These are phyloP conservation scores for Pagetopsis macropterus DNA, from an alignment of 2,797 vertebrate genomes.

Conservation along the genomic window DNA sequence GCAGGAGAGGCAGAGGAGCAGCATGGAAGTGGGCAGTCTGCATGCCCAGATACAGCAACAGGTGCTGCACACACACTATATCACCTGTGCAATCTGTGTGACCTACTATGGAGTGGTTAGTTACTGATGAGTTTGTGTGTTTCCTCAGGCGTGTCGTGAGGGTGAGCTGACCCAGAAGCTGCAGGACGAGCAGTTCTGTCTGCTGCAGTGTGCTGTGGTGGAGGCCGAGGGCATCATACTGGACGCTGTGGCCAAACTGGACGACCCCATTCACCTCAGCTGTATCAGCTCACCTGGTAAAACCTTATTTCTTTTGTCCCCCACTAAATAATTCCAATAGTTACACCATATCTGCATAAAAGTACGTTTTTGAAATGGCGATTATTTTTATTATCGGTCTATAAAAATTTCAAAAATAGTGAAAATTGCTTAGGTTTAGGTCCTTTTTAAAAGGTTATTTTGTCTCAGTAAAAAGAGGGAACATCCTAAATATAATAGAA, in stretches of 20 bases:
- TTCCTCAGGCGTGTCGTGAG: slow-evolving; percentile 79
- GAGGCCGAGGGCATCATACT: slow-evolving; percentile 90
- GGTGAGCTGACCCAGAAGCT: slow-evolving; percentile 74
- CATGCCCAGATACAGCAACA: slow-evolving; percentile 81
- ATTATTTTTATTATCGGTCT: not conserved
- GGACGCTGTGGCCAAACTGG: slow-evolving; percentile 88
- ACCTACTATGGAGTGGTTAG: not conserved
- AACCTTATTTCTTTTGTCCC: not conserved
- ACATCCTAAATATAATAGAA: not conserved
- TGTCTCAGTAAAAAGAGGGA: not conserved
- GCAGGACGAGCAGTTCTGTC: slow-evolving; percentile 84
- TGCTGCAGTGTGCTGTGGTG: slow-evolving; percentile 84
- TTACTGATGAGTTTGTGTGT: slow-evolving; percentile 17
- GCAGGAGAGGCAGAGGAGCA: slow-evolving; percentile 77
- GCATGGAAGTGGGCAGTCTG: slow-evolving; percentile 67
- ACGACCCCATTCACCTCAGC: slow-evolving; percentile 90
- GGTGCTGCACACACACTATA: slow-evolving; percentile 65
- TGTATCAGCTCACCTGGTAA: slow-evolving; percentile 90
- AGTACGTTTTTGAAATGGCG: not conserved
- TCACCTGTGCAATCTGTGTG: not conserved
- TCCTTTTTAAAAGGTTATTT: not conserved
- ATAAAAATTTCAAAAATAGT: not conserved
- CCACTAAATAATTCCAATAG: not conserved
- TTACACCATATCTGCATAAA: not conserved
- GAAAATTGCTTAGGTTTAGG: not conserved